These are phyloP conservation scores for Clepsis dumicolana DNA, from an alignment of 2,888 invertebrate species.

Conservation along the genomic window DNA sequence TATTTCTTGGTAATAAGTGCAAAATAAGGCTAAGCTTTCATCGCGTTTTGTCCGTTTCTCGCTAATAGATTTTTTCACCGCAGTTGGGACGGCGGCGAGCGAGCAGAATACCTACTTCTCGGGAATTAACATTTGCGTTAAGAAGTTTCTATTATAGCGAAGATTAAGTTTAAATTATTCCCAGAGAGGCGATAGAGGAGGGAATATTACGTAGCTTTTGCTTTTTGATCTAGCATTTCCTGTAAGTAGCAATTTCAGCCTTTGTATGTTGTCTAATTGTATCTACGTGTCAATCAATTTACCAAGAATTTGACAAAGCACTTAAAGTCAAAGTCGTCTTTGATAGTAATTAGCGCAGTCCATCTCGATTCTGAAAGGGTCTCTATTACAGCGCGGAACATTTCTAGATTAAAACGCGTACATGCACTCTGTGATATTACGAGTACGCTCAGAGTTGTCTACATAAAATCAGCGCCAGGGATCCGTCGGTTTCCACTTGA, in stretches of 20 bases:
- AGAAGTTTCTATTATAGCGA: slow-evolving; percentile 68
- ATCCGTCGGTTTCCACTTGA: slow-evolving; percentile 32
- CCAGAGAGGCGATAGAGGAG: slow-evolving; percentile 53
- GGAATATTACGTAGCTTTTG: slow-evolving; percentile 48
- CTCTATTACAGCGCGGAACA: neutral
- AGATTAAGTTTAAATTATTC: slow-evolving; percentile 63
- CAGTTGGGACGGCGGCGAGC: slow-evolving; percentile 55
- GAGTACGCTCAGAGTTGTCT: slow-evolving; percentile 11
- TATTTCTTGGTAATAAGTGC: slow-evolving; percentile 51
- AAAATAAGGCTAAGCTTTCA: slow-evolving; percentile 49
- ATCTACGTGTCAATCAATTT: too few relatives aligned
- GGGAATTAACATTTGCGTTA: slow-evolving; percentile 71
- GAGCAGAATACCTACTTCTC: slow-evolving; percentile 58
- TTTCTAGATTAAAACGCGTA: slow-evolving; percentile 16
- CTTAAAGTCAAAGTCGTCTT: neutral
- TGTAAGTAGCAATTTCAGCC: neutral
- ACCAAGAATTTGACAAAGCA: too few relatives aligned
- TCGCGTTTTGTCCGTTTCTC: slow-evolving; percentile 56
- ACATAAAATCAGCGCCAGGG: slow-evolving; percentile 35
- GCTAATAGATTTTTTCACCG: slow-evolving; percentile 69
- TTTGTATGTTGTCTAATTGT: neutral
- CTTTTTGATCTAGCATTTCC: slow-evolving; percentile 23
- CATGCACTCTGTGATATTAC: slow-evolving; percentile 13
- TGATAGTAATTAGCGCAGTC: neutral
- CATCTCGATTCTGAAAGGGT: neutral